These are phyloP conservation scores for Mormyrops attenuatus DNA, from an alignment of 2,797 vertebrate genomes.

Conservation along the genomic window DNA sequence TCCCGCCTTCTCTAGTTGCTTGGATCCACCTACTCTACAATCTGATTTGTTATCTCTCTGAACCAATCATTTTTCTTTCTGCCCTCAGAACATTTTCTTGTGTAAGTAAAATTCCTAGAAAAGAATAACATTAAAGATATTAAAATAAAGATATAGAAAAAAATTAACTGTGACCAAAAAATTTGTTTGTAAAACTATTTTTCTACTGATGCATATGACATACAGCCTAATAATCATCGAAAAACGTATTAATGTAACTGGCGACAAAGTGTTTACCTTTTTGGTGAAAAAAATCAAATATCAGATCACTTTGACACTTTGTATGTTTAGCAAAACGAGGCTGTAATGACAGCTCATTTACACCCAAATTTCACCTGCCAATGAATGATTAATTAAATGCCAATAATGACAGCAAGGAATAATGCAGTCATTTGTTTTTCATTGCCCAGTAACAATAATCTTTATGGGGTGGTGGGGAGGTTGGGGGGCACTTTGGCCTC, in stretches of 20 bases:
- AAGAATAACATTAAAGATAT: not conserved
- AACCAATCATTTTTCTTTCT: not conserved
- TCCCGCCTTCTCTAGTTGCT: not conserved
- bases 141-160: not conserved
- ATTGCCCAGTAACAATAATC: not conserved
- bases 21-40: not conserved
- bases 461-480: not conserved
- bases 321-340: not conserved
- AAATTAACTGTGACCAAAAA: not conserved
- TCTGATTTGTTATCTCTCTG: not conserved
- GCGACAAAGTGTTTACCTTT: not conserved
- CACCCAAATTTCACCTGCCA: not conserved
- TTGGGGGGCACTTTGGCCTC: not conserved
- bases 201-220: not conserved
- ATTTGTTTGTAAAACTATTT: not conserved
- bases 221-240: not conserved
- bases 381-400: constrained; percentile 8
- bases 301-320: not conserved
- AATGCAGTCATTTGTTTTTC: not conserved
- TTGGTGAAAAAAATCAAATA: not conserved
- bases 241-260: not conserved
- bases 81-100: not conserved
- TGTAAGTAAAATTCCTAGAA: not conserved
- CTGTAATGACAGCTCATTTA: not conserved
- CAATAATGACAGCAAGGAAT: not conserved